These are phyloP conservation scores for Pseudochromis fuscus DNA, from an alignment of 2,797 vertebrate genomes.

Conservation along the genomic window DNA sequence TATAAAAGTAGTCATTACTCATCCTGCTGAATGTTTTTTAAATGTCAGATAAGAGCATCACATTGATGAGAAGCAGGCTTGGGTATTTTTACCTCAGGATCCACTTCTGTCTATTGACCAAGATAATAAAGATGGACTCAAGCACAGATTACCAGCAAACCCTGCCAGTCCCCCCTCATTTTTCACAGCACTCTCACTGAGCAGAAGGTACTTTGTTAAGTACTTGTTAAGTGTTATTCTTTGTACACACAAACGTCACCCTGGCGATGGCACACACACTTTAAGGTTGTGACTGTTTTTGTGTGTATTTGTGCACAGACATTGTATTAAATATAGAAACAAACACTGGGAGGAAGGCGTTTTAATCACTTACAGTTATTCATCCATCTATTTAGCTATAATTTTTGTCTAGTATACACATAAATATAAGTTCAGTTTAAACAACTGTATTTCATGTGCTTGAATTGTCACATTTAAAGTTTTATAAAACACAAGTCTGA, in stretches of 20 bases:
- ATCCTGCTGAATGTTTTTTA: conserved; percentile 73
- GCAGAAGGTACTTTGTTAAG: conserved; percentile 86
- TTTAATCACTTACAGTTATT: background rate
- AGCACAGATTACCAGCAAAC: conserved; percentile 76
- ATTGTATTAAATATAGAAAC: background rate
- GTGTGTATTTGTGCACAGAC: background rate
- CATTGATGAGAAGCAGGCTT: conserved; percentile 84
- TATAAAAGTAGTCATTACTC: too few relatives aligned
- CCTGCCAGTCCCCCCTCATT: conserved; percentile 63
- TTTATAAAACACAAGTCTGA: too few relatives aligned
- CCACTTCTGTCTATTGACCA: conserved; percentile 84
- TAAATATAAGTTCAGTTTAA: too few relatives aligned
- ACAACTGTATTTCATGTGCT: too few relatives aligned
- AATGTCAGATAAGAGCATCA: conserved; percentile 82
- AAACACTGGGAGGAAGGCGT: background rate
- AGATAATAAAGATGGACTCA: conserved; percentile 86
- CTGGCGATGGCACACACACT: conserved; percentile 63
- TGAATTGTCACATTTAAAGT: too few relatives aligned
- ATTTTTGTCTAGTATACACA: too few relatives aligned
- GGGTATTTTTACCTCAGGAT: conserved; percentile 86
- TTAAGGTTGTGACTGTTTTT: conserved; percentile 4
- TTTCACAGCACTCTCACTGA: conserved; percentile 69
- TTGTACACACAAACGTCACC: conserved; percentile 75
- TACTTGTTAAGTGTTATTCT: conserved; percentile 82
- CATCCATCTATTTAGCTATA: too few relatives aligned